Conservation (phyloP, 92 coral and sea anemone genomes). For the Virgularia gustaviana region DNA sequence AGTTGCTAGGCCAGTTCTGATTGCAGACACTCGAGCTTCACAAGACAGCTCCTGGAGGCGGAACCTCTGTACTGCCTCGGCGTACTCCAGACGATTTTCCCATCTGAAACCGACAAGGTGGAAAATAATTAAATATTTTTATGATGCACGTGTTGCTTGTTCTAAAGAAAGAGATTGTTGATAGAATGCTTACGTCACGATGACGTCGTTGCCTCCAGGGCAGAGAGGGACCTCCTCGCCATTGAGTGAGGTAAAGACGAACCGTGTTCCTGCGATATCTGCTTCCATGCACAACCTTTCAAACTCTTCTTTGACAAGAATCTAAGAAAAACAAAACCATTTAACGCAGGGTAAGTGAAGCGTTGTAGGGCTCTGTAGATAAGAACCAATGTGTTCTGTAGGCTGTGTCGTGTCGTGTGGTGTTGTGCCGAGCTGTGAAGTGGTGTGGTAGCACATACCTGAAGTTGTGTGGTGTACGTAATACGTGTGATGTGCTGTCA, state of each 20-base stretch:
- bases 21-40: conserved; percentile 82
- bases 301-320: conserved; percentile 75
- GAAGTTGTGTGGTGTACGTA: too few relatives aligned
- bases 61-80: conserved; percentile 69
- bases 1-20: conserved; percentile 81
- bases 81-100: conserved; percentile 86
- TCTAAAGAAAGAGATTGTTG: too few relatives aligned
- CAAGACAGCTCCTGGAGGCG: conserved; percentile 81
- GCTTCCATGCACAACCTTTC: conserved; percentile 89
- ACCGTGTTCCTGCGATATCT: conserved; percentile 81
- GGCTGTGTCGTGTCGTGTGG: too few relatives aligned
- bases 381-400: too few relatives aligned
- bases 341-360: too few relatives aligned
- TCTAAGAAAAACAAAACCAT: too few relatives aligned
- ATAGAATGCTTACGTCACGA: conserved; percentile 74
- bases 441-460: too few relatives aligned
- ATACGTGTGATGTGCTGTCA: too few relatives aligned
- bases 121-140: not conserved
- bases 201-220: conserved; percentile 59
- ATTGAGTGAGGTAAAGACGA: conserved; percentile 87
- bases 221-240: conserved; percentile 89
- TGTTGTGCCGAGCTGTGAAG: too few relatives aligned
- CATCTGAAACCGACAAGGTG: conserved; percentile 50
- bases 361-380: too few relatives aligned
- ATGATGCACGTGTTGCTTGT: too few relatives aligned